Base-by-base conservation (phyloP, 2,888 invertebrate genomes). In the Dryomyza anilis region DNA sequence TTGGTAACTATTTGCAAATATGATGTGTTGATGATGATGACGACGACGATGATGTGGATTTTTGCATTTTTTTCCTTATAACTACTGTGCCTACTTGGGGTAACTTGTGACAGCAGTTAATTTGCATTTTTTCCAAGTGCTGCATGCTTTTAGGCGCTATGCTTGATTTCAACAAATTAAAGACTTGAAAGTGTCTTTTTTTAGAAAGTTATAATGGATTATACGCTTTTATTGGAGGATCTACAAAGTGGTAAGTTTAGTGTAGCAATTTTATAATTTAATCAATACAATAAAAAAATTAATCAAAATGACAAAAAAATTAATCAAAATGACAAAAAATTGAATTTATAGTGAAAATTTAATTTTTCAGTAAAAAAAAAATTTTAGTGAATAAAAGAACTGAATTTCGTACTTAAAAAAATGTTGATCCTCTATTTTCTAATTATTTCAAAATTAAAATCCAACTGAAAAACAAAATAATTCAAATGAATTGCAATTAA, bases 171-270 rank as follows among this genome's bases (percentile, higher is more conserved):
- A n/a, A n/a, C n/a, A n/a, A n/a, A n/a, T n/a, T n/a, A n/a, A n/a
- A n/a, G n/a, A n/a, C n/a, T n/a, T n/a, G n/a, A n/a, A n/a, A n/a
- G n/a, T n/a, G n/a, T n/a, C n/a, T n/a, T n/a, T n/a, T n/a, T n/a
- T n/a, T n/a, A n/a, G n/a, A n/a, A n/a, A n/a, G 58, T 63, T 53
- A 69, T 69, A 67, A 75, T 75, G 72, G 75, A 75, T 68, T 75
- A 72, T 67, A 68, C 72, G 56, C 69, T 74, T 39, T 69, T 71
- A 65, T 69, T 75, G 48, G 69, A 68, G n/a, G 71, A 73, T 64
- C 69, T 69, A 62, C 69, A 69, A 50, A 69, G 69, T 45, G 72
- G 73, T 73, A 58, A 72, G 72, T 71, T 19, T 4, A 25, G 10
- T n/a, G n/a, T n/a, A n/a, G n/a, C n/a, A n/a, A n/a, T n/a, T n/a